These are phyloP conservation scores for Lasioglossum leucozonium DNA, from an alignment of 2,888 invertebrate species.

Conservation along the genomic window DNA sequence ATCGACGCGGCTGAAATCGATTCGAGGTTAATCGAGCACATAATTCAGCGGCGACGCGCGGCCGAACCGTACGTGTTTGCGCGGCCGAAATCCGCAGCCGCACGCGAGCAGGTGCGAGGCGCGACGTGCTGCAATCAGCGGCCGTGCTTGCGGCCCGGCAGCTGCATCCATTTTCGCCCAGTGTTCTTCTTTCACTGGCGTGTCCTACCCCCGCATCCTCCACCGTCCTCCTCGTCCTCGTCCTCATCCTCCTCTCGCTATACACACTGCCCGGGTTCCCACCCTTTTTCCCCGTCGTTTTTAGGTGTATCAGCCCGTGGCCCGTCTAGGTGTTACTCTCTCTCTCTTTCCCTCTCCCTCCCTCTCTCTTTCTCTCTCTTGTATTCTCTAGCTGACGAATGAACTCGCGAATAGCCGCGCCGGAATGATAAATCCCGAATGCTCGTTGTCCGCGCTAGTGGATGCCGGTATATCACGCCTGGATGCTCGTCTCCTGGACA, in stretches of 20 bases:
- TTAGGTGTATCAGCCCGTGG: slow-evolving; percentile 13
- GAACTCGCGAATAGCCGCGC: slow-evolving; percentile 36
- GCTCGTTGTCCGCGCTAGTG: slow-evolving; percentile 29
- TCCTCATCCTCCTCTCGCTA: neutral
- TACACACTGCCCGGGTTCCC: neutral
- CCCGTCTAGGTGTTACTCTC: slow-evolving; percentile 29
- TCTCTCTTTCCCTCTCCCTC: neutral
- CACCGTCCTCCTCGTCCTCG: neutral
- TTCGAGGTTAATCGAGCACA: slow-evolving; percentile 69
- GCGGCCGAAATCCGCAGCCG: slow-evolving; percentile 49
- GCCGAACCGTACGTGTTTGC: slow-evolving; percentile 44
- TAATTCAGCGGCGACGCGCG: slow-evolving; percentile 64
- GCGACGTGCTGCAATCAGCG: slow-evolving; percentile 51
- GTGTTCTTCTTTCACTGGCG: slow-evolving; percentile 34
- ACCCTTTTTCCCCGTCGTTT: slow-evolving; percentile 1
- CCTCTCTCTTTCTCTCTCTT: neutral
- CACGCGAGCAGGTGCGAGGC: slow-evolving; percentile 59
- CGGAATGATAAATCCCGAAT: slow-evolving; percentile 45
- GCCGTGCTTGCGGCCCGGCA: slow-evolving; percentile 42
- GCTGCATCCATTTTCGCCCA: slow-evolving; percentile 48
- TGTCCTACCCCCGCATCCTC: neutral
- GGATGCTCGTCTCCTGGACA: slow-evolving; percentile 8
- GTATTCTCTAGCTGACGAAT: slow-evolving; percentile 43
- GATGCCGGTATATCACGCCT: slow-evolving; percentile 1
- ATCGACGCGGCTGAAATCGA: slow-evolving; percentile 64